A percentile compares a stretch with the other conserved stretches of the same genome.
These are phyloP conservation scores for Larimichthys polyactis DNA, from an alignment of 2,113 vertebrate genomes.

Conservation along the genomic window DNA sequence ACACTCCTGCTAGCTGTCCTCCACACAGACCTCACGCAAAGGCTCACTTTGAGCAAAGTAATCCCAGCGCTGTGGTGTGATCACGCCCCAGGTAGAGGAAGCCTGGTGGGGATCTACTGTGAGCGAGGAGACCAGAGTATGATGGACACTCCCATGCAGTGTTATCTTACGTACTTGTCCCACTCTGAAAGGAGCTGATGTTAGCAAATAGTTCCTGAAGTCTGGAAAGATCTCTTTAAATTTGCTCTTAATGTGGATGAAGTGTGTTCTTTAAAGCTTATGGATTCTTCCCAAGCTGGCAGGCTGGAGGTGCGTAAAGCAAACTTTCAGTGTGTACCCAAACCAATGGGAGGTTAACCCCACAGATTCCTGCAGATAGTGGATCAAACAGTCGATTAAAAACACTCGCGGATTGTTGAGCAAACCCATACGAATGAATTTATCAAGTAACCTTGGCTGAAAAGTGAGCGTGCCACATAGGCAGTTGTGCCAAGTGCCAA, in stretches of 20 bases:
- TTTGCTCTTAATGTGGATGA: background rate
- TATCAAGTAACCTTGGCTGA: background rate
- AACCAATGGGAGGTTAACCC: background rate
- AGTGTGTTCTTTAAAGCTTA: background rate
- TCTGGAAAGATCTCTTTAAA: slow-evolving; percentile 7
- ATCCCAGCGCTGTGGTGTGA: slow-evolving; percentile 21
- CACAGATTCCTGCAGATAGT: background rate
- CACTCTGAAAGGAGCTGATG: background rate
- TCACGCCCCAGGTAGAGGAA: background rate
- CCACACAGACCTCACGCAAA: slow-evolving; percentile 33
- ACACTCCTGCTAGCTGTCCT: slow-evolving; percentile 39
- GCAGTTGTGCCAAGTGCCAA: slow-evolving; percentile 9
- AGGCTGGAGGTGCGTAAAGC: background rate
- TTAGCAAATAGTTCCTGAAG: background rate
- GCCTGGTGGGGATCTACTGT: background rate
- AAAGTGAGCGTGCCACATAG: background rate
- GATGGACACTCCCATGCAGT: background rate
- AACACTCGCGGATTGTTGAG: slow-evolving; percentile 3
- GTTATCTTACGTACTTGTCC: background rate
- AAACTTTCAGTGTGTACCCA: background rate
- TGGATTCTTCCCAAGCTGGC: background rate
- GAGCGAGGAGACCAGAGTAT: background rate
- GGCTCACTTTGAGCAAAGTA: slow-evolving; percentile 30
- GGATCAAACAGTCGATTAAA: background rate
- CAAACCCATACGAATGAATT: background rate